Base-by-base conservation (phyloP, 2,888 invertebrate genomes). In the Byasa hedistus region DNA sequence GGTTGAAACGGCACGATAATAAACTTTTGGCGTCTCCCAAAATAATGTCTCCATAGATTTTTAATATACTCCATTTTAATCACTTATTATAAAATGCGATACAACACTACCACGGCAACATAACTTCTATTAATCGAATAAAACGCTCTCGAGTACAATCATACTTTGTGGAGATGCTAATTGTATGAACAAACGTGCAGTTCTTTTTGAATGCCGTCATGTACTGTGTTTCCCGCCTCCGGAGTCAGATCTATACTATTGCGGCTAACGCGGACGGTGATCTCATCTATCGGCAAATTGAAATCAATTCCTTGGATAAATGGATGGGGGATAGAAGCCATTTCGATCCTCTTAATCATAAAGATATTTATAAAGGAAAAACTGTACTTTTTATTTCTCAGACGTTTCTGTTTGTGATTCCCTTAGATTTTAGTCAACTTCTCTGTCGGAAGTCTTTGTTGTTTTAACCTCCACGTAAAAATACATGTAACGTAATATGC, bases 1-100 rank as follows among this genome's bases (percentile, higher is more conserved):
- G 91, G 91, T 71, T 85, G 82, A 79, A 88, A 91, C 7, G 91
- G 91, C 64, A 91, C 81, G 69, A 89, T 89, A 22, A 85, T 78
- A 72, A 79, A 86, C 75, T 82, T 90, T 10, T 80, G 83, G n/a
- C 78, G 79, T 68, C 77, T 79, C 62, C 80, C 89, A 73, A 91
- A 88, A 72, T 83, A 87, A 39, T 82, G 76, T 66, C 82, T 81
- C 89, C 89, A 91, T 67, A 86, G 76, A 73, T 82, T 81, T 76
- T 84, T 89, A 24, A 91, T 59, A 69, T 87, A 87, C 68, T 89
- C 86, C 89, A 89, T 88, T 24, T 68, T 76, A 67, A 58, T 15
- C 0, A 44, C 19, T 67, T 51, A 69, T 48, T 57, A 36, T 2
- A 48, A 23, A 61, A 62, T 57, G 63, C 58, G 58, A 62, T 57